Conservation (phyloP, 2,113 vertebrate species). For the Pachyramphus minor region DNA sequence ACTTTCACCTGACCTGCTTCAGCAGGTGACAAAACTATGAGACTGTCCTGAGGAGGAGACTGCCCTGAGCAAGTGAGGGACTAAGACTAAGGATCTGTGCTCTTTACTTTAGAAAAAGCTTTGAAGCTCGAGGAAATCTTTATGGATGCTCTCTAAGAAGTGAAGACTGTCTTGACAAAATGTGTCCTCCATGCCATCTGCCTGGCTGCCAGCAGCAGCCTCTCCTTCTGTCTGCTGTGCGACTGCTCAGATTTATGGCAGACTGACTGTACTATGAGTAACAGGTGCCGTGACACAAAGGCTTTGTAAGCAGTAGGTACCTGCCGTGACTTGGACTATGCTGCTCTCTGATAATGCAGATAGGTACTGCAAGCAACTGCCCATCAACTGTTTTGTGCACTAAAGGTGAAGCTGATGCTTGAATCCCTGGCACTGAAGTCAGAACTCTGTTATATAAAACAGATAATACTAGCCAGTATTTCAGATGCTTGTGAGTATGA, state of each 20-base stretch:
- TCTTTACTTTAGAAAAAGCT: neutral
- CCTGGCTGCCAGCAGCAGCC: neutral
- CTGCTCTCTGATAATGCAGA: neutral
- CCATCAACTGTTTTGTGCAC: too few relatives aligned
- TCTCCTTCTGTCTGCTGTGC: neutral
- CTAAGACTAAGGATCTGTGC: neutral
- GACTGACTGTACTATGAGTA: neutral
- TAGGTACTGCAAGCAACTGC: neutral
- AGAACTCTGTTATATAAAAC: neutral
- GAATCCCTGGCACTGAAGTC: neutral
- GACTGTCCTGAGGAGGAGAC: neutral
- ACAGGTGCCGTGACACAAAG: neutral
- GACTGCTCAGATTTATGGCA: neutral
- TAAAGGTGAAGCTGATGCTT: neutral
- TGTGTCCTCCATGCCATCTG: neutral
- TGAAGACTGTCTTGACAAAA: neutral
- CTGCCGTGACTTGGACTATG: neutral
- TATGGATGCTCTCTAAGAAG: neutral
- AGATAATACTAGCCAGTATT: neutral
- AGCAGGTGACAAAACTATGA: neutral
- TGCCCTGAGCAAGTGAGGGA: neutral
- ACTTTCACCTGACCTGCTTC: neutral
- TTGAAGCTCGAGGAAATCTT: neutral
- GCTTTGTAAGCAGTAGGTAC: neutral
- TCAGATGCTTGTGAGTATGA: neutral